Percentiles rank a stretch among this genome's conserved stretches.
Evolutionary conservation across 2,113 vertebrate genomes (phyloP).

Genomic region (Gnathonemus echidnorhynchus): DNA sequence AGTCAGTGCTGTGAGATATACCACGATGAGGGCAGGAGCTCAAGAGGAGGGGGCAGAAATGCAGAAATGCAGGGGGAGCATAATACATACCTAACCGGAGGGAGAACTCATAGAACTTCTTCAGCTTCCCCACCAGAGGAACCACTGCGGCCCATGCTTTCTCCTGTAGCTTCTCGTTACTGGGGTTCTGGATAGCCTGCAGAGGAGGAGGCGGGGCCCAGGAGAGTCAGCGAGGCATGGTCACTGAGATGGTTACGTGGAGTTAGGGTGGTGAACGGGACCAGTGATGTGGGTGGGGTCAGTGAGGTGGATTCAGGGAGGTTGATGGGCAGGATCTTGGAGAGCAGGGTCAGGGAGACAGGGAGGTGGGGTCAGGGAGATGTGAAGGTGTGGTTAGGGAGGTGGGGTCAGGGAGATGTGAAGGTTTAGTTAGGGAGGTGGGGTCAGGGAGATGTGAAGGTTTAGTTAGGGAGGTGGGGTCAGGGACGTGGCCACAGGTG

Average conservation of each 20-base stretch:
- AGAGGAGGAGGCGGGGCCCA: neutral
- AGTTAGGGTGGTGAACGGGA: too few relatives aligned
- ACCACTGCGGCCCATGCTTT: slow-evolving; percentile 89
- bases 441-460: neutral
- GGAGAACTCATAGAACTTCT: slow-evolving; percentile 96
- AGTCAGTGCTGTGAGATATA: too few relatives aligned
- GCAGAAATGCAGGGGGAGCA: too few relatives aligned
- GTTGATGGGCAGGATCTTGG: too few relatives aligned
- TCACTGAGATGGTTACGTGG: neutral
- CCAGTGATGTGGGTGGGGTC: too few relatives aligned
- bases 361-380: too few relatives aligned
- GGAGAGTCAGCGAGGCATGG: neutral
- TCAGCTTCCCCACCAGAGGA: slow-evolving; percentile 88
- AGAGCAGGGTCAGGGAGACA: too few relatives aligned
- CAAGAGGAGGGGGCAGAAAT: too few relatives aligned
- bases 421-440: neutral
- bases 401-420: too few relatives aligned
- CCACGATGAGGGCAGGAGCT: neutral
- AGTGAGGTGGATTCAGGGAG: too few relatives aligned
- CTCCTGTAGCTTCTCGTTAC: slow-evolving; percentile 80
- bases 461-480: neutral
- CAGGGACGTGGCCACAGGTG: neutral
- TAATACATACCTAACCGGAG: slow-evolving; percentile 46
- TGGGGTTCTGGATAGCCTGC: slow-evolving; percentile 89
- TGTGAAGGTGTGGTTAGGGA: too few relatives aligned